phyloP scores from a whole-genome alignment of 2,113 vertebrate species.

The Hippocampus barbouri region DNA sequence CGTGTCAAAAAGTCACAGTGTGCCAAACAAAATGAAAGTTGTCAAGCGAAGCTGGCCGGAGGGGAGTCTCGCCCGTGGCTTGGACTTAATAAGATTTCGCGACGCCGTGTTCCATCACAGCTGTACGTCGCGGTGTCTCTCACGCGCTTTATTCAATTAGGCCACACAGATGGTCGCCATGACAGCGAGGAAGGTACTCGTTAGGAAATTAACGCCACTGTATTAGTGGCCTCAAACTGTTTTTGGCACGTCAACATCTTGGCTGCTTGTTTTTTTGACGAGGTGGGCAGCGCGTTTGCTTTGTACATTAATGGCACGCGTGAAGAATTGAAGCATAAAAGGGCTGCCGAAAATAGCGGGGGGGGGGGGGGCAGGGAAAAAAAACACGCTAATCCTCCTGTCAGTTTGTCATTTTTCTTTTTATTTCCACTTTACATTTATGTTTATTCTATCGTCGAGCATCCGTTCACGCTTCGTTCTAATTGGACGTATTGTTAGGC shows the following conservation, averaged over 20 bases:
- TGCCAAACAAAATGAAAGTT: constrained; percentile 4
- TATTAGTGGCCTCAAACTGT: constrained; percentile 1
- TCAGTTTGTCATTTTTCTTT: constrained; percentile 3
- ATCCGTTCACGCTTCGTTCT: background rate
- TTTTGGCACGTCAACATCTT: constrained; percentile 2
- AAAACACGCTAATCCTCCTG: background rate
- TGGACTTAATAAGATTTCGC: background rate
- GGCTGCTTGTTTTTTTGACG: background rate
- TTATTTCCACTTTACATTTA: background rate
- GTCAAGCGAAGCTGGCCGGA: background rate
- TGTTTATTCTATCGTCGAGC: background rate
- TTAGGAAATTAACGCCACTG: constrained; percentile 5
- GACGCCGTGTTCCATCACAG: constrained; percentile 4
- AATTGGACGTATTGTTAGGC: background rate
- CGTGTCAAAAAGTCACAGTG: background rate
- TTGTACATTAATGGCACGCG: background rate
- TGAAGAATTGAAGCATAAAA: background rate
- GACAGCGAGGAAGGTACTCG: constrained; percentile 11
- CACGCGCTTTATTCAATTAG: constrained; percentile 6
- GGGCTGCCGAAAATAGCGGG: background rate
- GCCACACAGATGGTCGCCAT: constrained; percentile 12
- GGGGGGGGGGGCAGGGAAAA: background rate
- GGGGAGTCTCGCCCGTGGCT: background rate
- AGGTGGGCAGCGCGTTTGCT: background rate
- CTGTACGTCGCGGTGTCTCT: constrained; percentile 1